Evolutionary conservation across 23 tunicate genomes (phyloP), one percentile per base, ranked within the genome.

Genomic region (Styela clava): DNA sequence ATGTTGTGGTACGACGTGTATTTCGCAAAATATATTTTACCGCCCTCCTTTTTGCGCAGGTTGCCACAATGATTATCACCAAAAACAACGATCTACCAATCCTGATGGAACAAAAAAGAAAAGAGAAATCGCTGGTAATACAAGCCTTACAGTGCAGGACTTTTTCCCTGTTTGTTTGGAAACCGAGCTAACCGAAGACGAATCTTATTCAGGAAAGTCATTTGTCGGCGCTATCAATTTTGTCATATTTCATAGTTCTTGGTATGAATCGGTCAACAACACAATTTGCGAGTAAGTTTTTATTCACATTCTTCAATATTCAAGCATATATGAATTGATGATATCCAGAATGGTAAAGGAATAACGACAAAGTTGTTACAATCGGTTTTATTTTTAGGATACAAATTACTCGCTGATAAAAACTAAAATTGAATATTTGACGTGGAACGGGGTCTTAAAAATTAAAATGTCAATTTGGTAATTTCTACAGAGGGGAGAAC

Each of bases 21-120:
- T n/a, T n/a, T n/a, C n/a, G n/a, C n/a, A n/a, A n/a, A n/a, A n/a
- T n/a, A n/a, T n/a, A n/a, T n/a, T n/a, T n/a, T n/a, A n/a, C n/a
- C n/a, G n/a, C n/a, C n/a, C n/a, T n/a, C n/a, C n/a, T n/a, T n/a
- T n/a, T n/a, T n/a, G n/a, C n/a, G 32, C 80, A 74, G 80, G 64
- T 51, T 74, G 80, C 64, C 80, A 74, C 52, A 32, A 51, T 25
- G 80, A 37, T 18, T 34, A 36, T 74, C 80, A 74, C 35, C 37
- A 44, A 24, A 24, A 19, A n/a, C 63, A 24, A 21, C 64, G 16
- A 16, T 64, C 30, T 24, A 28, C 56, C 7, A 44, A 44, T 44
- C 61, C 52, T 5, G 64, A 51, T 51, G 80, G 64, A 74, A 37
- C 64, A 51, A 21, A 68, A 74, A 74, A 74, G 77, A 71, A 71